Base-by-base conservation (phyloP, 2,113 vertebrate species). In the rat (Rattus norvegicus) region DNA sequence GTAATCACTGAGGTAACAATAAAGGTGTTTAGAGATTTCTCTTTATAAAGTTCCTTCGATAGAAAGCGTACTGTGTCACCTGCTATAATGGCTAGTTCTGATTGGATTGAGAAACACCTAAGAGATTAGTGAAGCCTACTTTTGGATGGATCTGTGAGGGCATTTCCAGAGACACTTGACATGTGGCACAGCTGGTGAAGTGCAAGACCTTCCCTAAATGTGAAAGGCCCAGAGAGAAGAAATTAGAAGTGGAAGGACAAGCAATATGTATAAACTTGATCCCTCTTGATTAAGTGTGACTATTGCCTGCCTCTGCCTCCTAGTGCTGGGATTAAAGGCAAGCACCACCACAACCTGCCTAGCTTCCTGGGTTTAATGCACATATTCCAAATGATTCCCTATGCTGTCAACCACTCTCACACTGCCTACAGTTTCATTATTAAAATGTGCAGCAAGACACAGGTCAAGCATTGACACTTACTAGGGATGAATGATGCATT, bases 61-160 rank as follows among this genome's bases (percentile, higher is more conserved):
- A 10, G 56, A 22, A 20, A 3, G 39, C 2, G 6, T 1, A 20
- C 7, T 61, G 17, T 7, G 0, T 73, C 1, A 11, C n/a, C 5
- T 19, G 19, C 28, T 70, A 10, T 11, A 8, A 63, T 26, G 12
- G 30, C 61, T 65, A 47, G 22, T 65, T 59, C n/a, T 80, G 43
- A 67, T n/a, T 67, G 7, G 20, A 79, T 39, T 67, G 20, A 19
- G 61, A 52, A 61, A 67, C 2, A n/a, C 43, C 47, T 49, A 26
- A 13, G 43, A 52, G 72, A 47, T 17, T 47, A 76, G 70, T 14
- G 17, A 75, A 47, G 26, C 54, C 47, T 28, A n/a, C 59, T 10
- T 49, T 43, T n/a, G 7, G 7, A 4, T 65, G 20, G 16, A 36
- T 54, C 30, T 54, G 43, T 7, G 33, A 49, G 61, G 22, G 14